These are phyloP conservation scores for Eumerus sabulonum DNA, from an alignment of 2,888 invertebrate species.

Conservation along the genomic window DNA sequence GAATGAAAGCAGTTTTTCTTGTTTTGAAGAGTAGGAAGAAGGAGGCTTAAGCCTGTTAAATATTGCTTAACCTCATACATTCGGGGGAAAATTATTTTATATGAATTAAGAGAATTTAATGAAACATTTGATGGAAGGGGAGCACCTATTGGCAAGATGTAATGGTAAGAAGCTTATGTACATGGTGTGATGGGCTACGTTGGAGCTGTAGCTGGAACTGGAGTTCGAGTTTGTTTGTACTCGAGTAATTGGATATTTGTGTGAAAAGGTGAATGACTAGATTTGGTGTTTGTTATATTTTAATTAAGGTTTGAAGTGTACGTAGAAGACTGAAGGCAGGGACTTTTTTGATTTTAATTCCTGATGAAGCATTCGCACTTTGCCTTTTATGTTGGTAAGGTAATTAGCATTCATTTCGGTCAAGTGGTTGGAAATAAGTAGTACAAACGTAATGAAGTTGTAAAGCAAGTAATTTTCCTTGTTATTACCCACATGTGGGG, in stretches of 20 bases:
- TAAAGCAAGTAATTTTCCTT: background rate
- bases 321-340: background rate
- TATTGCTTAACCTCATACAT: constrained; percentile 42
- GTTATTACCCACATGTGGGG: too few relatives aligned
- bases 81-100: constrained; percentile 21
- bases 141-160: constrained; percentile 50
- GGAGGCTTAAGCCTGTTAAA: constrained; percentile 36
- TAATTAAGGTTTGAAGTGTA: constrained; percentile 55
- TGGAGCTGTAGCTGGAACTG: too few relatives aligned
- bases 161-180: constrained; percentile 34
- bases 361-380: constrained; percentile 16
- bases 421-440: constrained; percentile 14
- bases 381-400: constrained; percentile 12
- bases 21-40: background rate
- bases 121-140: constrained; percentile 54
- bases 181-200: constrained; percentile 1
- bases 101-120: constrained; percentile 39
- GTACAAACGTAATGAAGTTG: background rate
- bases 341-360: constrained; percentile 16
- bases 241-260: constrained; percentile 55
- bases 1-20: constrained; percentile 37
- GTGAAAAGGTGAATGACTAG: constrained; percentile 50
- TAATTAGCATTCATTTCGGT: constrained; percentile 27
- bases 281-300: constrained; percentile 49
- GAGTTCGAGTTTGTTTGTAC: constrained; percentile 14